phyloP scores from a whole-genome alignment of 2,797 vertebrate species.

The Typhlichthys eigenmanni region DNA sequence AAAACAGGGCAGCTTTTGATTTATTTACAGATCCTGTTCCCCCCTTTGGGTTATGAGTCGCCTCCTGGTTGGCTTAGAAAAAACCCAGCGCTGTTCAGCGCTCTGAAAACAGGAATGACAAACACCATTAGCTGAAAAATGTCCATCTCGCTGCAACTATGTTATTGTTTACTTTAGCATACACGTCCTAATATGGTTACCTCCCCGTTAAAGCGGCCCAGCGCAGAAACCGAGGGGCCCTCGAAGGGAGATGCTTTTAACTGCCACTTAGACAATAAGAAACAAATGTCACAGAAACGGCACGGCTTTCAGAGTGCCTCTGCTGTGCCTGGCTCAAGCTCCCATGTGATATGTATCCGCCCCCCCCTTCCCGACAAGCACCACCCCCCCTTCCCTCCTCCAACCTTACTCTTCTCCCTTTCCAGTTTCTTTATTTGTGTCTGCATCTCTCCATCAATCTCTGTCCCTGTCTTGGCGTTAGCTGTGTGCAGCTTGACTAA shows the following conservation, averaged over 20 bases:
- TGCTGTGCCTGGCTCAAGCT: conserved; percentile 61
- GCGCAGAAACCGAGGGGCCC: conserved; percentile 80
- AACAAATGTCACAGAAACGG: conserved; percentile 86
- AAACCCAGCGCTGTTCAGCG: conserved; percentile 68
- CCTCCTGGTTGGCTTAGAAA: conserved; percentile 71
- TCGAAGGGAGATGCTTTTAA: conserved; percentile 83
- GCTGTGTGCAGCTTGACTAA: conserved; percentile 64
- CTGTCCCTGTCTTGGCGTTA: conserved; percentile 57
- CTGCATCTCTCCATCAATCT: conserved; percentile 64
- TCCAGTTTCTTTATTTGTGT: conserved; percentile 64
- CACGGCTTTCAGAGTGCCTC: conserved; percentile 62
- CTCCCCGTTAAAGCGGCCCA: conserved; percentile 83
- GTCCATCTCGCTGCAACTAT: conserved; percentile 93
- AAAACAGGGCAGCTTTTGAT: conserved; percentile 67
- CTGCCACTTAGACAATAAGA: conserved; percentile 92
- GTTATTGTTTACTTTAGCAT: conserved; percentile 99
- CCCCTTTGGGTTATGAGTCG: conserved; percentile 73
- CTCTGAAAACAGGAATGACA: conserved; percentile 86
- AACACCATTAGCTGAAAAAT: conserved; percentile 88
- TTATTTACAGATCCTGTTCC: conserved; percentile 68
- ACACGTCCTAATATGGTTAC: conserved; percentile 96
- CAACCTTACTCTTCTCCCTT: conserved; percentile 31
- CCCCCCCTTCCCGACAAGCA: conserved; percentile 51
- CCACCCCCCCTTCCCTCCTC: conserved; percentile 8
- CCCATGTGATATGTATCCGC: conserved; percentile 70